These are phyloP conservation scores for Nomada fabriciana DNA, from an alignment of 2,888 invertebrate genomes.

Conservation along the genomic window DNA sequence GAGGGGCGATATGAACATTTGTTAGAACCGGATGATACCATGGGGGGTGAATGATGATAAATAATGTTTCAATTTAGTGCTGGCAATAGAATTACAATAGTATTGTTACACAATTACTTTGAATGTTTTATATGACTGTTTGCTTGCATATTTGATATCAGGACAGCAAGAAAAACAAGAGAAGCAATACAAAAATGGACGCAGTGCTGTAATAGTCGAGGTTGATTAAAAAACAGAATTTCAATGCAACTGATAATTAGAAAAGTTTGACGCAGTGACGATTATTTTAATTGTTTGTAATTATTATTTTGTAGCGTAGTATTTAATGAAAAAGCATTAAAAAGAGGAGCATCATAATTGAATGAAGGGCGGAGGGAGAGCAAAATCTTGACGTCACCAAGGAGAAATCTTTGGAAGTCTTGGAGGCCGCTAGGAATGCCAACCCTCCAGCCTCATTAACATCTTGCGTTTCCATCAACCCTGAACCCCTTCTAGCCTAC, in stretches of 20 bases:
- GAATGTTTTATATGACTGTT: too few relatives aligned
- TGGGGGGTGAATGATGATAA: neutral
- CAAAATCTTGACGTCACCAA: slow-evolving; percentile 75
- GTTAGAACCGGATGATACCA: neutral
- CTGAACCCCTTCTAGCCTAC: slow-evolving; percentile 70
- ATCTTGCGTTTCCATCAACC: slow-evolving; percentile 82
- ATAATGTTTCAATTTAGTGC: neutral
- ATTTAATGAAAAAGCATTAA: slow-evolving; percentile 17
- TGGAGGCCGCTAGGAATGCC: slow-evolving; percentile 82
- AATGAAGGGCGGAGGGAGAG: slow-evolving; percentile 69
- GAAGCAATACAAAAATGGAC: too few relatives aligned
- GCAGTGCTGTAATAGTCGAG: too few relatives aligned
- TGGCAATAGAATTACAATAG: neutral
- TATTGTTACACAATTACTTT: too few relatives aligned
- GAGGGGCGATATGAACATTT: neutral
- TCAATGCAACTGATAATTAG: too few relatives aligned
- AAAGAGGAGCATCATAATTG: slow-evolving; percentile 75
- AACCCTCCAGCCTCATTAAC: slow-evolving; percentile 84
- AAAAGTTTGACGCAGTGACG: too few relatives aligned
- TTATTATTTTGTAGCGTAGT: neutral
- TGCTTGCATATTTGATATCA: too few relatives aligned
- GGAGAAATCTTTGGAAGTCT: slow-evolving; percentile 83
- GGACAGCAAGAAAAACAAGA: too few relatives aligned
- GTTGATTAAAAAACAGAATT: too few relatives aligned
- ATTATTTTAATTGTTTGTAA: neutral